Percentiles rank a stretch among this genome's conserved stretches.
Evolutionary conservation across 2,888 invertebrate species (phyloP).

Genomic region (Nemoura dubitans): DNA sequence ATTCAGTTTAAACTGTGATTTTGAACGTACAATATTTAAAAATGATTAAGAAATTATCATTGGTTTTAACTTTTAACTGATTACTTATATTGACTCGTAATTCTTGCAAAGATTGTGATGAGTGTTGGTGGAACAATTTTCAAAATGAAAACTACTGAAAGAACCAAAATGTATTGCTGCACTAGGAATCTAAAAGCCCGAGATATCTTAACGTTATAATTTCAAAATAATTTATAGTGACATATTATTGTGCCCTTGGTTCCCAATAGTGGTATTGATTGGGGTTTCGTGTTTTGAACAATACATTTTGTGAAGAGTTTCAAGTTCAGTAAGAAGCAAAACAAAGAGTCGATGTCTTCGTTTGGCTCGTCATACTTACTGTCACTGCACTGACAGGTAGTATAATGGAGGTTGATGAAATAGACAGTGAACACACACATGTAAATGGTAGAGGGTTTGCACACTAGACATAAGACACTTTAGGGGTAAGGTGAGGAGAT

Average conservation of each 20-base stretch:
- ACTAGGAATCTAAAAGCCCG: background rate
- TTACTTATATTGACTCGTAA: too few species aligned
- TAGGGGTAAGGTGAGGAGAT: constrained; percentile 40
- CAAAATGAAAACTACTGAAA: background rate
- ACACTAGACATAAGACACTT: constrained; percentile 90
- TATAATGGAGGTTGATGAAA: constrained; percentile 46
- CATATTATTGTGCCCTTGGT: too few species aligned
- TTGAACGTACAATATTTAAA: too few species aligned
- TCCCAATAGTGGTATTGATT: background rate
- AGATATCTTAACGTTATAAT: background rate
- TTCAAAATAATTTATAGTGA: background rate
- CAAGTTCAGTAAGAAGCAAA: constrained; percentile 9
- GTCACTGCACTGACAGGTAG: background rate
- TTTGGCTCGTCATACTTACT: background rate
- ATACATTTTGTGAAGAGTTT: background rate
- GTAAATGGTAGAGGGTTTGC: constrained; percentile 66
- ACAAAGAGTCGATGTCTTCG: background rate
- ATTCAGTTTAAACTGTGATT: background rate
- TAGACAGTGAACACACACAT: constrained; percentile 74
- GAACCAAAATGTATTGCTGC: constrained; percentile 1
- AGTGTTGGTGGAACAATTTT: background rate
- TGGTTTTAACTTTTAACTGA: too few species aligned
- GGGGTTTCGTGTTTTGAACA: background rate
- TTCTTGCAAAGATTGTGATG: too few species aligned
- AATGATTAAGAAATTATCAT: too few species aligned